Percentiles rank a stretch among this genome's conserved stretches.
Conservation (phyloP, 2,113 vertebrate species). For the Pipa parva region DNA sequence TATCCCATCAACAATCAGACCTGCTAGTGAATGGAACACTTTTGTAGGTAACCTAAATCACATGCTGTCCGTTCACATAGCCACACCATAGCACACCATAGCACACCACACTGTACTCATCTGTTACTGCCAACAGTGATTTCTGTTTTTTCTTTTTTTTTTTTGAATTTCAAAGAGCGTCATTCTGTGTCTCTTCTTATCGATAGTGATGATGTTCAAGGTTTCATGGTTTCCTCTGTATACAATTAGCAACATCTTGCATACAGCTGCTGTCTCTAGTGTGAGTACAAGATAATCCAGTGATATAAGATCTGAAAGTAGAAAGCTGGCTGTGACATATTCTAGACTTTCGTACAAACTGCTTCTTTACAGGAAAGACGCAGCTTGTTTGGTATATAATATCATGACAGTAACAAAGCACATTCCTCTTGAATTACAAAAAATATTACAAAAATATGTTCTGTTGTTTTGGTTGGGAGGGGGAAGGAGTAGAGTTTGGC, state of each 20-base stretch:
- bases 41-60: too few species aligned
- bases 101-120: constrained; percentile 10
- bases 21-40: too few species aligned
- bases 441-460: too few species aligned
- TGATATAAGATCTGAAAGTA: constrained; percentile 14
- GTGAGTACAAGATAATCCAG: constrained; percentile 26
- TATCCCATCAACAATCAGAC: too few species aligned
- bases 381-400: constrained; percentile 38
- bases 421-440: too few species aligned
- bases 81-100: too few species aligned
- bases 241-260: constrained; percentile 19
- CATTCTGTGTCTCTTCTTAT: background rate
- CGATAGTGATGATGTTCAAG: constrained; percentile 2
- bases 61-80: too few species aligned
- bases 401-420: background rate
- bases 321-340: constrained; percentile 6
- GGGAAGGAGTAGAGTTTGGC: too few species aligned
- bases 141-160: background rate
- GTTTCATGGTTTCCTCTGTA: background rate
- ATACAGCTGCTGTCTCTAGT: constrained; percentile 18
- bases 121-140: constrained; percentile 17
- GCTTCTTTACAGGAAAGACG: constrained; percentile 5
- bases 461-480: too few species aligned
- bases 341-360: background rate
- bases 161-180: background rate